phyloP scores from a whole-genome alignment of 2,113 vertebrate genomes.

The Chamaetylas fuelleborni region DNA sequence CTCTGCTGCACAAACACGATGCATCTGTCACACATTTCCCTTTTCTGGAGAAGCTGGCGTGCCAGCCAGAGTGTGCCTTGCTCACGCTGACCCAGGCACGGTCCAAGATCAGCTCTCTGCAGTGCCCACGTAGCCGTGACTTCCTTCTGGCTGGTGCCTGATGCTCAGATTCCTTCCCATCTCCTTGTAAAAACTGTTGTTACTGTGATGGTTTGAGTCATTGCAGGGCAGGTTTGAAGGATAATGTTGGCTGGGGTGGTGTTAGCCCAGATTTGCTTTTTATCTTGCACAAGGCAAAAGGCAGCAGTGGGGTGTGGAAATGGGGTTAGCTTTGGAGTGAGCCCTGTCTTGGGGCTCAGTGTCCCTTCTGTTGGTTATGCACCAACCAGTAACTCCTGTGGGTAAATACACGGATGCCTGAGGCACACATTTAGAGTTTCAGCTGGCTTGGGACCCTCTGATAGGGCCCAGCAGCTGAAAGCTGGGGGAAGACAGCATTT shows the following conservation, averaged over 20 bases:
- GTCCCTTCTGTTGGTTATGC: not conserved
- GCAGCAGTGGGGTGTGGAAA: not conserved
- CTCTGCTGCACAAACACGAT: not conserved
- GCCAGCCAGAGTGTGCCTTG: not conserved
- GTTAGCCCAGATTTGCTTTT: not conserved
- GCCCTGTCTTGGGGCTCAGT: not conserved
- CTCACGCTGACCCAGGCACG: fast-evolving
- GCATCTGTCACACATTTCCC: not conserved
- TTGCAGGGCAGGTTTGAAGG: not conserved
- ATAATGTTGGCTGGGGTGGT: not conserved
- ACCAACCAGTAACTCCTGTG: not conserved
- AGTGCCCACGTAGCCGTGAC: fast-evolving
- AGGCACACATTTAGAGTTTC: not conserved
- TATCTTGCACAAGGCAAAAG: not conserved
- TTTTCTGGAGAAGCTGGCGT: not conserved
- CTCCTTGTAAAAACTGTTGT: not conserved
- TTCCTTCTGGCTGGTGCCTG: not conserved
- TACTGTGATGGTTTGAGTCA: not conserved
- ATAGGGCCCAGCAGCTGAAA: not conserved
- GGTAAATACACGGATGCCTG: not conserved
- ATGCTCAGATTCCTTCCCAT: not conserved
- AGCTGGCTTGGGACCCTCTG: not conserved
- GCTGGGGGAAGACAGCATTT: not conserved
- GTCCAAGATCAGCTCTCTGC: not conserved
- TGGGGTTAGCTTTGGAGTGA: not conserved